Base-by-base conservation (phyloP, 35 echinoderm and acorn worm species). In the Acanthaster planci region DNA sequence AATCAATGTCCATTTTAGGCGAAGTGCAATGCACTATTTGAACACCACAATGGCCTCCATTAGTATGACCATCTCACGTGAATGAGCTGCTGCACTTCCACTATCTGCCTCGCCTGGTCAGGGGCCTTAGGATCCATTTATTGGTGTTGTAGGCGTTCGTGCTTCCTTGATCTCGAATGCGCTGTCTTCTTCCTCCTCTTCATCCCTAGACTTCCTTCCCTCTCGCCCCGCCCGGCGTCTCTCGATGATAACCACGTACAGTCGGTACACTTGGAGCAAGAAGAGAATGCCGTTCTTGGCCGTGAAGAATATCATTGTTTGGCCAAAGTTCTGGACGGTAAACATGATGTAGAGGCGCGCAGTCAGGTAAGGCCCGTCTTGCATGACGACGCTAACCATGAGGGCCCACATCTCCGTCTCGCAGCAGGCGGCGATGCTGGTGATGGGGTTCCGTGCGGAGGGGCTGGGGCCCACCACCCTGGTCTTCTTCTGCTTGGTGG, bases 371-470 rank as follows among this genome's bases (percentile, higher is more conserved):
- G 92, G 92, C 6, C 86, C 91, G 56, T 99, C 96, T 40, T 99
- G 96, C 96, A 99, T 94, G 22, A 94, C 54, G 1, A 93, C 85
- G 22, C 88, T 99, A 0, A 91, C 85, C 67, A 92, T 47, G 5
- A 99, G 86, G 2, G 92, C 90, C 96, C 96, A 94, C 30, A 99
- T 99, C 79, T 99, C 96, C 30, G 87, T 87, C 15, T 93, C 92
- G 39, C 91, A 99, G 39, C 88, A 57, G 80, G 55, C 29, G 75
- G 77, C 42, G 78, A 82, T 64, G 81, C 77, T 54, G 57, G 54
- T 39, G 58, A 83, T 51, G 31, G 37, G 31, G 76, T 77, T 76
- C 76, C 67, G 35, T n/a, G 52, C 44, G 40, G 82, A 55, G 7
- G 64, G 72, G 51, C 67, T 80, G 32, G 54, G 75, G 19, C 78